Conservation (phyloP, 2,797 vertebrate species). For the Sus cebifrons region DNA sequence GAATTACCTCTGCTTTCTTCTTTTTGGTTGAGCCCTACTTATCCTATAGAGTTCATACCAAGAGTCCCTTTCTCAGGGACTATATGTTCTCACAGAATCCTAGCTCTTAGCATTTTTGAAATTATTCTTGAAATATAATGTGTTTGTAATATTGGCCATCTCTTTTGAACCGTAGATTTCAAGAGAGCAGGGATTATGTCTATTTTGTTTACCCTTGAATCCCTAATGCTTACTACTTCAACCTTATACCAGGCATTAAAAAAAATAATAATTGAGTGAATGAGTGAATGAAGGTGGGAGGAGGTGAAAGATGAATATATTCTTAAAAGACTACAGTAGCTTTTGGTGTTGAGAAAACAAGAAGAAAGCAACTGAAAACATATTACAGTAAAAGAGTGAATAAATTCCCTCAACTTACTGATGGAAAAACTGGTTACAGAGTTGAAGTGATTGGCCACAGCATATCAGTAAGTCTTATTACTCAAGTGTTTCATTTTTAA, state of each 20-base stretch:
- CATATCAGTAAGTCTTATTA: not conserved
- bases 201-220: constrained; percentile 3
- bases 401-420: constrained; percentile 63
- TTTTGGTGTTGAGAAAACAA: constrained; percentile 37
- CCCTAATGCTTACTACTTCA: not conserved
- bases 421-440: constrained; percentile 27
- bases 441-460: constrained; percentile 41
- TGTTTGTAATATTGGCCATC: constrained; percentile 1
- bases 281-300: not conserved
- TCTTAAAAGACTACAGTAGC: not conserved
- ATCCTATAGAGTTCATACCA: not conserved
- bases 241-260: not conserved
- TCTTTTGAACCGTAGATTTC: constrained; percentile 2
- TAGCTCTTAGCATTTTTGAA: constrained; percentile 19
- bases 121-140: constrained; percentile 33
- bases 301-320: not conserved
- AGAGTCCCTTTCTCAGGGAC: not conserved
- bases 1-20: not conserved
- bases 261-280: constrained; percentile 30
- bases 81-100: not conserved
- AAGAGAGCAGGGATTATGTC: not conserved
- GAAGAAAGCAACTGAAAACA: constrained; percentile 24
- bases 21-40: not conserved
- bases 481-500: not conserved
- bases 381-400: constrained; percentile 44